phyloP scores from a whole-genome alignment of 2,797 vertebrate species.

The Anniella stebbinsi region DNA sequence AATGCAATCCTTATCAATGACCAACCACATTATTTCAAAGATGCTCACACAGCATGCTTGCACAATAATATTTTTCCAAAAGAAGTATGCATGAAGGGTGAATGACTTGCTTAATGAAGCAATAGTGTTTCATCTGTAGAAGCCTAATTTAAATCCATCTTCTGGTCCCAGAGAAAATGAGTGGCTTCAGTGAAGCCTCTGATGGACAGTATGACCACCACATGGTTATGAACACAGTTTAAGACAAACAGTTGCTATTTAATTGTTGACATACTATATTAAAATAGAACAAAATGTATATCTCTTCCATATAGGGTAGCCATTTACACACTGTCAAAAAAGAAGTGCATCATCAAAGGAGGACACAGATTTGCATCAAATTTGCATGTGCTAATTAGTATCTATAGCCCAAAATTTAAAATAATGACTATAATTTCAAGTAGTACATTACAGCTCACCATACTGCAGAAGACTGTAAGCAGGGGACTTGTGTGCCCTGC shows the following conservation, averaged over 20 bases:
- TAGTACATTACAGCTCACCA: no score
- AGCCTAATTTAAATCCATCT: conserved; percentile 62
- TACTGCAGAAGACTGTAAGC: no score
- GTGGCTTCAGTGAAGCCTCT: conserved; percentile 58
- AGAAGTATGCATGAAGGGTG: conserved; percentile 60
- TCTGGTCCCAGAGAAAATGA: conserved; percentile 62
- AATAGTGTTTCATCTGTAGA: conserved; percentile 52
- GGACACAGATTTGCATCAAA: no score
- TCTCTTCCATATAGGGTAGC: neutral
- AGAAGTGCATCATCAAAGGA: no score
- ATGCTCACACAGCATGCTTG: conserved; percentile 57
- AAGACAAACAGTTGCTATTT: neutral
- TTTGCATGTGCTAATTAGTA: no score
- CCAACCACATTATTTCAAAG: conserved; percentile 71
- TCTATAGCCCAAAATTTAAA: no score
- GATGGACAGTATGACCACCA: conserved; percentile 19
- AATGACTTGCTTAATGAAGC: conserved; percentile 65
- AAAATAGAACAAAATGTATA: neutral
- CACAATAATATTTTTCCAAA: conserved; percentile 65
- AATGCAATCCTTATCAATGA: conserved; percentile 64
- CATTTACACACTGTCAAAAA: neutral
- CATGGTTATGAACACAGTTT: conserved; percentile 38
- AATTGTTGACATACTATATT: neutral
- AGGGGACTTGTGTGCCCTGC: no score
- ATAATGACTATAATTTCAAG: no score